Evolutionary conservation across 2,797 vertebrate species (phyloP), one percentile per base, ranked within the genome.

Genomic region (Naso thynnoides): DNA sequence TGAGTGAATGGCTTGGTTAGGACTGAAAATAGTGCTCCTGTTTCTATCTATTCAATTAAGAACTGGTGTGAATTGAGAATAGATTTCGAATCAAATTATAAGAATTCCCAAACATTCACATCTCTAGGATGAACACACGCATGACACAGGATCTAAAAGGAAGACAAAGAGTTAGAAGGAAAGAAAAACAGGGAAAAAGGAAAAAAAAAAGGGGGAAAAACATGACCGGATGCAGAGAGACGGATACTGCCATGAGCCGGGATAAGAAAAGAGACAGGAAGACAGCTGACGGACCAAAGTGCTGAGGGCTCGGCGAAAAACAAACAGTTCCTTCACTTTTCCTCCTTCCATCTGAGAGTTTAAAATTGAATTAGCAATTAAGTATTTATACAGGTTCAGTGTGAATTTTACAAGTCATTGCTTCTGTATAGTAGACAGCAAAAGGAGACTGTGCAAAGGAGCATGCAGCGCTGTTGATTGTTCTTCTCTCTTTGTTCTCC

Each of bases 311-410:
- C 13, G 16, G 47, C 45, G 57, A 41, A 61, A 31, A 86, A 82
- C 24, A 78, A 84, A 84, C 71, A 66, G 44, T 72, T 58, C 39
- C 79, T 60, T 67, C 49, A 60, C 36, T 70, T 42, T 73, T 71
- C 26, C 50, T 55, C 8, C 53, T 70, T 75, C 83, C 80, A 82
- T 72, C 49, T 62, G 7, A 6, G 39, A 71, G 55, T 84, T 90
- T 85, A 87, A 91, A 88, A 90, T 87, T 81, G 65, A 89, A 91
- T 86, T 83, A 87, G 79, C 78, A 62, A 90, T 90, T 21, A 89
- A 92, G 84, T 86, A 90, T 92, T 92, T 85, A 89, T 91, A 82
- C 61, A 58, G 73, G 68, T 82, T 81, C 73, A 65, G 64, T 31
- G 59, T 71, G 84, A 70, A 62, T 81, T 91, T 89, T 90, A 81